These are phyloP conservation scores for Eulemur coronatus DNA, from an alignment of 2,797 vertebrate genomes.

Conservation along the genomic window DNA sequence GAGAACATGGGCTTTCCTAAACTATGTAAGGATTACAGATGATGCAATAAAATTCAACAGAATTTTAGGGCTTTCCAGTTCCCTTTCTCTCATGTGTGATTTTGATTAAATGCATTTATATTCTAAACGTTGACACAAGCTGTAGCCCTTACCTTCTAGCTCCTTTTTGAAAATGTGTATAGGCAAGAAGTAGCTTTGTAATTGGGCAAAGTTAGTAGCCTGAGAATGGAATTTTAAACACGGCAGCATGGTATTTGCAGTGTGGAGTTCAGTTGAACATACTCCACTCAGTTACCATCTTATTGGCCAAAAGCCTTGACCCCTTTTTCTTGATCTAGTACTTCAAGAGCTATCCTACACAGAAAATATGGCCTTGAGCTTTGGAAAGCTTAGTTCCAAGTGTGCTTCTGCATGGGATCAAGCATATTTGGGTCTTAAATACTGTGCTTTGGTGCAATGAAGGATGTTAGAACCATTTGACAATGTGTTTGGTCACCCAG, in stretches of 20 bases:
- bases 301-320: background rate
- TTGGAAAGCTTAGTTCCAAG: background rate
- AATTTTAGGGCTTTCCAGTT: constrained; percentile 6
- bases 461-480: background rate
- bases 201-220: background rate
- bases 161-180: background rate
- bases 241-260: background rate
- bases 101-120: constrained; percentile 49
- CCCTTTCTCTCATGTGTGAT: background rate
- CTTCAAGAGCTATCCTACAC: background rate
- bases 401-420: background rate
- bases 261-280: background rate
- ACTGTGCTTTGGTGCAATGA: background rate
- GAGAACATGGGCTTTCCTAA: background rate
- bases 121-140: background rate
- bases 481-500: background rate
- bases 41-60: constrained; percentile 17
- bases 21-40: background rate
- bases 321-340: background rate
- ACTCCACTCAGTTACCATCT: background rate
- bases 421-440: background rate
- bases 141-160: background rate
- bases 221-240: background rate
- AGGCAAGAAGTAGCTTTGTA: constrained; percentile 1
- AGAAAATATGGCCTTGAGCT: background rate